Percentiles rank a stretch among this genome's conserved stretches.
phyloP scores from a whole-genome alignment of 2,113 vertebrate genomes.

The Pseudorectes ferrugineus region DNA sequence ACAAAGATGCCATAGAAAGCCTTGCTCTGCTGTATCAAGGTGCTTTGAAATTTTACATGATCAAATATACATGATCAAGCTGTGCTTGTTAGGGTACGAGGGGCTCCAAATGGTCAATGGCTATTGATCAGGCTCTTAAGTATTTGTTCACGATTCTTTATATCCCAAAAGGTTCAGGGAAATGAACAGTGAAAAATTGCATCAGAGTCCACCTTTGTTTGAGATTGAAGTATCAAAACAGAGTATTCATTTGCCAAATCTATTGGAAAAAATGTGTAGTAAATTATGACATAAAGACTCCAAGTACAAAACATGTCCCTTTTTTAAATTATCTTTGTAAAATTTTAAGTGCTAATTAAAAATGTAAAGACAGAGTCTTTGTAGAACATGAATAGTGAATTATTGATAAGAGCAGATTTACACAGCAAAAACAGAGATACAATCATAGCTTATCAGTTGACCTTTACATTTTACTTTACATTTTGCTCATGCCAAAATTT shows the following conservation, averaged over 20 bases:
- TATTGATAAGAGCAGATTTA: conserved; percentile 55
- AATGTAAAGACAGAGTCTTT: conserved; percentile 1
- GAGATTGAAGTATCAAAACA: conserved; percentile 33
- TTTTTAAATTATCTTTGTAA: background rate
- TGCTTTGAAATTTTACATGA: conserved; percentile 76
- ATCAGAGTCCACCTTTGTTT: conserved; percentile 56
- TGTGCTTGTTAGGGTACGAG: conserved; percentile 72
- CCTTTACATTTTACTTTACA: background rate
- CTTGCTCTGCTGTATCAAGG: conserved; percentile 57
- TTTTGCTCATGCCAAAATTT: background rate
- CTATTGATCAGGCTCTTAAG: conserved; percentile 80
- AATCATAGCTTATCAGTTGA: background rate
- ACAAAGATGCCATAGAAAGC: conserved; percentile 52
- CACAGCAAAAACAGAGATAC: background rate
- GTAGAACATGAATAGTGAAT: conserved; percentile 30
- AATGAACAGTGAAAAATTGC: conserved; percentile 65
- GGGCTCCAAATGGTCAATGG: conserved; percentile 68
- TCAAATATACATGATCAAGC: conserved; percentile 80
- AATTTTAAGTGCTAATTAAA: conserved; percentile 20
- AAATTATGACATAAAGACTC: background rate
- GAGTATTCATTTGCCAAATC: background rate
- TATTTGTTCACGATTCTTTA: conserved; percentile 70
- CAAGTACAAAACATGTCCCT: background rate
- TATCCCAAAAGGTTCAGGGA: conserved; percentile 72
- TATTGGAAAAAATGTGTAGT: conserved; percentile 25